Evolutionary conservation across 2,113 vertebrate species (phyloP).

Genomic region (Thermophis baileyi): DNA sequence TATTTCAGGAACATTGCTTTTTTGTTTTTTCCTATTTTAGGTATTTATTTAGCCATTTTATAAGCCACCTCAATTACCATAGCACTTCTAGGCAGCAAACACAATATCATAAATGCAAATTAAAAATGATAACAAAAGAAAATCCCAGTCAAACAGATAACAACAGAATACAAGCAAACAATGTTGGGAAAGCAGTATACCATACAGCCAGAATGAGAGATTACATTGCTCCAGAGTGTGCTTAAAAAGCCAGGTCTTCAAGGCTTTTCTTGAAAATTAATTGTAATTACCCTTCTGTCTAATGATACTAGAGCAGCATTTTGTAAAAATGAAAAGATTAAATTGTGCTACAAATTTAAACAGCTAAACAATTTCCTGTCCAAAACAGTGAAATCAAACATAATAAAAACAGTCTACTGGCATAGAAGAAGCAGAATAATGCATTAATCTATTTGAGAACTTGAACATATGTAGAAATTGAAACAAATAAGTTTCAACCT

Average conservation of each 20-base stretch:
- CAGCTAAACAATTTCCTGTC: not conserved
- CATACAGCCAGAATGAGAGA: not conserved
- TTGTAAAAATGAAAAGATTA: not conserved
- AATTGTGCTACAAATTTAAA: not conserved
- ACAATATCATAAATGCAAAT: not conserved
- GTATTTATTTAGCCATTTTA: not conserved
- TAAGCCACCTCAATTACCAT: not conserved
- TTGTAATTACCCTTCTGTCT: not conserved
- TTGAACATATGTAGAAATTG: not conserved
- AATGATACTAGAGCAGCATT: not conserved
- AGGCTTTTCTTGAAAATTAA: not conserved
- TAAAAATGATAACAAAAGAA: not conserved
- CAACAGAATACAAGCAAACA: not conserved
- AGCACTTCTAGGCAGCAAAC: not conserved
- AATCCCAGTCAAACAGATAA: not conserved
- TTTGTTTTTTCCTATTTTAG: not conserved
- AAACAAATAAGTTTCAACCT: not conserved
- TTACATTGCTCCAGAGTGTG: not conserved
- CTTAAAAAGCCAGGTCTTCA: not conserved
- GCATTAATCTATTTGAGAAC: not conserved
- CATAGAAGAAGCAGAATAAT: not conserved
- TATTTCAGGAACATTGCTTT: not conserved
- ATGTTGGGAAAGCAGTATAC: not conserved
- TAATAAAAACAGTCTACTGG: not conserved
- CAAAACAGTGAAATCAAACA: not conserved